Conservation (phyloP, 2,888 invertebrate genomes). For the Platynereis dumerilii region DNA sequence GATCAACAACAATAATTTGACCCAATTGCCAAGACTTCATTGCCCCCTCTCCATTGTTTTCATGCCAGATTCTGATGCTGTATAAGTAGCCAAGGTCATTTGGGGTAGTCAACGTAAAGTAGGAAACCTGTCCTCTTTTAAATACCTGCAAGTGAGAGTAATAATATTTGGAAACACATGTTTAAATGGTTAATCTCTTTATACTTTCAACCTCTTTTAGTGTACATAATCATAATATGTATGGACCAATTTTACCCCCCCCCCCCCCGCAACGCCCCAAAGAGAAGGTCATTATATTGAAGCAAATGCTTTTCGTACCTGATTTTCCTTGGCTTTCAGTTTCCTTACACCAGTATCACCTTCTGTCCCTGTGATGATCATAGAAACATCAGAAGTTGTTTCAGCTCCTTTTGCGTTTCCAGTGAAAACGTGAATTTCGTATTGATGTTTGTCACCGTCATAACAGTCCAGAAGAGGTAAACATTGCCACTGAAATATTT, state of each 20-base stretch:
- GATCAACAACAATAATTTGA: constrained; percentile 2
- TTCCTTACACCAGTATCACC: not conserved
- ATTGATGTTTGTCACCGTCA: not conserved
- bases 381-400: not conserved
- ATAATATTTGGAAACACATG: too few relatives aligned
- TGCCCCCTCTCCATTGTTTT: not conserved
- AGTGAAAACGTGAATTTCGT: not conserved
- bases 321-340: not conserved
- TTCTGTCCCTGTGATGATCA: not conserved
- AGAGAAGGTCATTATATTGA: too few relatives aligned
- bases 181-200: too few relatives aligned
- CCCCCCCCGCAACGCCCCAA: too few relatives aligned
- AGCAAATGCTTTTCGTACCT: too few relatives aligned
- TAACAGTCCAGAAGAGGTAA: not conserved
- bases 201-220: too few relatives aligned
- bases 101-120: not conserved
- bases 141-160: not conserved
- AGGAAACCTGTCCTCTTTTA: not conserved
- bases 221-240: too few relatives aligned
- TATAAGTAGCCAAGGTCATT: not conserved
- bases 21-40: not conserved
- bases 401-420: not conserved
- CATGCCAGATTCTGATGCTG: constrained; percentile 3
- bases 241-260: too few relatives aligned
- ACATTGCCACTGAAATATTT: constrained; percentile 1